These are phyloP conservation scores for Oeneis ivallda DNA, from an alignment of 2,888 invertebrate species.

Conservation along the genomic window DNA sequence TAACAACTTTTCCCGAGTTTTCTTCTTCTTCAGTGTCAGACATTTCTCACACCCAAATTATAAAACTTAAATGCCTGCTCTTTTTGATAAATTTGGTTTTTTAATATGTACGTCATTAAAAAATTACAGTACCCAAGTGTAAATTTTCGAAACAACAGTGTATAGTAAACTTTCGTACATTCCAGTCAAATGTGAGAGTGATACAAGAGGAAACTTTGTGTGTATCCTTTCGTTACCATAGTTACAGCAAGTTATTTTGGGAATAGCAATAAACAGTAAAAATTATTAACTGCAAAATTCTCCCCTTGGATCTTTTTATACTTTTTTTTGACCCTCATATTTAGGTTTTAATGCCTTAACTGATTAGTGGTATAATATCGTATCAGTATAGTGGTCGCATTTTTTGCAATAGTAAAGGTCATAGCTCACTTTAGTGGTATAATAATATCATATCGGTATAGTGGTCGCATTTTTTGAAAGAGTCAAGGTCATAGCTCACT, in stretches of 20 bases:
- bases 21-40: constrained; percentile 85
- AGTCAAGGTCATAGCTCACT: no score
- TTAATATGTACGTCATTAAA: neutral
- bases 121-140: neutral
- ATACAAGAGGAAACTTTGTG: neutral
- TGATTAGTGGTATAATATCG: no score
- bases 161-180: neutral
- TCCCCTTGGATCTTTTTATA: no score
- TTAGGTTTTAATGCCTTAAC: no score
- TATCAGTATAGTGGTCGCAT: no score
- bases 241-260: constrained; percentile 6
- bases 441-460: no score
- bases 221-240: constrained; percentile 27
- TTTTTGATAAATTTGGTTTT: neutral
- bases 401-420: no score
- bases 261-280: neutral
- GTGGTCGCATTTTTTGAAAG: no score
- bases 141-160: neutral
- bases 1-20: constrained; percentile 83
- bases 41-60: constrained; percentile 64
- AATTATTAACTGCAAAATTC: neutral
- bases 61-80: neutral
- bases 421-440: no score
- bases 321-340: no score
- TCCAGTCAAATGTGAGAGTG: neutral